A percentile compares a stretch with the other conserved stretches of the same genome.
Conservation (phyloP, 2,888 invertebrate genomes). For the Caenorhabditis angaria region DNA sequence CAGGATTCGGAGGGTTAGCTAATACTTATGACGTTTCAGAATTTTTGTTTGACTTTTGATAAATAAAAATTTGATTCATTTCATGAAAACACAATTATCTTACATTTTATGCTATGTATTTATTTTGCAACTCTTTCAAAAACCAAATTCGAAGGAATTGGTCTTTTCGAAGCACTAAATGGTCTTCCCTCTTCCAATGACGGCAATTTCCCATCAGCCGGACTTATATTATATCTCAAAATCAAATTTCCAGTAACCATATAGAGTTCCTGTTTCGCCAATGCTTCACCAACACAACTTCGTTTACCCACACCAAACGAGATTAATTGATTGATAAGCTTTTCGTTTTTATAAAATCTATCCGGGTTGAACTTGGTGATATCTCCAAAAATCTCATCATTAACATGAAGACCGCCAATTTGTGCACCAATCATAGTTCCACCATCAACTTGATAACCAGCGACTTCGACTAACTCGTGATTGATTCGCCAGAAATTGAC, state of each 20-base stretch:
- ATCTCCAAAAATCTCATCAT: slow-evolving; percentile 32
- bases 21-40: not conserved
- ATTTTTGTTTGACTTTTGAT: not conserved
- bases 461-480: slow-evolving; percentile 24
- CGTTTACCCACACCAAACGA: slow-evolving; percentile 50
- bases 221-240: no score
- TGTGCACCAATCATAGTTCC: slow-evolving; percentile 40
- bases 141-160: not conserved
- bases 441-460: slow-evolving; percentile 28
- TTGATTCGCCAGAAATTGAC: slow-evolving; percentile 41
- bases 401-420: slow-evolving; percentile 35
- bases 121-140: not conserved
- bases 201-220: not conserved
- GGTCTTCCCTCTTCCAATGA: not conserved
- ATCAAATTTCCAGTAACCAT: no score
- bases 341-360: slow-evolving; percentile 30
- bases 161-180: no score
- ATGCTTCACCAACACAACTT: slow-evolving; percentile 42
- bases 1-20: not conserved
- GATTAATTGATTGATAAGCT: slow-evolving; percentile 31
- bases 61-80: not conserved
- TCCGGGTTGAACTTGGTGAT: slow-evolving; percentile 37
- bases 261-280: slow-evolving; percentile 50
- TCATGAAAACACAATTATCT: not conserved
- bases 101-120: slow-evolving; percentile 10